These are phyloP conservation scores for Hippotragus niger DNA, from an alignment of 2,113 vertebrate genomes.

Conservation along the genomic window DNA sequence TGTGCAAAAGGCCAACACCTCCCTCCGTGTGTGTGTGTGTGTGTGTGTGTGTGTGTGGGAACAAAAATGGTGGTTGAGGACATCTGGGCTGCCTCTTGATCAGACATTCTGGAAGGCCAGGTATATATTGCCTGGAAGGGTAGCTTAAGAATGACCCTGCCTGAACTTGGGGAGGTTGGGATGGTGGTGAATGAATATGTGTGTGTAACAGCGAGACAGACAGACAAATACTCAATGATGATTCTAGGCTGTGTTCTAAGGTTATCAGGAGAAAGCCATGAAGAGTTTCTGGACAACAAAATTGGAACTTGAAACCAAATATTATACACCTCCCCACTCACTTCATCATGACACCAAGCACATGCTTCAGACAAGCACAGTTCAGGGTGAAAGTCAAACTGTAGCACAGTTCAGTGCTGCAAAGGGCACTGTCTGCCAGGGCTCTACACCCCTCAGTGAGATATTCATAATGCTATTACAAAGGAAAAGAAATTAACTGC, in stretches of 20 bases:
- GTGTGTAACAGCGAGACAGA: not conserved
- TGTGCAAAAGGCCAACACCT: not conserved
- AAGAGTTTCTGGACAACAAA: not conserved
- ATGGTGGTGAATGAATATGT: not conserved
- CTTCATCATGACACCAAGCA: not conserved
- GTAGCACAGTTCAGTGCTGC: not conserved
- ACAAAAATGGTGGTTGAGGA: not conserved
- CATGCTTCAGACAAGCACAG: not conserved
- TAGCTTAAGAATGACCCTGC: not conserved
- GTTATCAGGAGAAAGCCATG: not conserved
- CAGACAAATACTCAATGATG: not conserved
- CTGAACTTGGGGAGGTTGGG: not conserved
- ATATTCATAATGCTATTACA: conserved; percentile 23
- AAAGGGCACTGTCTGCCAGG: not conserved
- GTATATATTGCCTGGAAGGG: not conserved
- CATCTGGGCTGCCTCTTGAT: not conserved
- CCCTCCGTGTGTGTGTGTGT: accelerated
- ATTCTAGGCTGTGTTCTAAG: not conserved
- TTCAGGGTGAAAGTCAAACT: not conserved
- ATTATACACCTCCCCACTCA: not conserved
- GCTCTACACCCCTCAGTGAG: not conserved
- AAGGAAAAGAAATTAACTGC: conserved; percentile 40
- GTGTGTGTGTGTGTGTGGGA: not conserved
- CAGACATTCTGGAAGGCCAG: not conserved
- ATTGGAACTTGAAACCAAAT: not conserved